Conservation (phyloP, 2,113 vertebrate species). For the Toxotes chatareus region DNA sequence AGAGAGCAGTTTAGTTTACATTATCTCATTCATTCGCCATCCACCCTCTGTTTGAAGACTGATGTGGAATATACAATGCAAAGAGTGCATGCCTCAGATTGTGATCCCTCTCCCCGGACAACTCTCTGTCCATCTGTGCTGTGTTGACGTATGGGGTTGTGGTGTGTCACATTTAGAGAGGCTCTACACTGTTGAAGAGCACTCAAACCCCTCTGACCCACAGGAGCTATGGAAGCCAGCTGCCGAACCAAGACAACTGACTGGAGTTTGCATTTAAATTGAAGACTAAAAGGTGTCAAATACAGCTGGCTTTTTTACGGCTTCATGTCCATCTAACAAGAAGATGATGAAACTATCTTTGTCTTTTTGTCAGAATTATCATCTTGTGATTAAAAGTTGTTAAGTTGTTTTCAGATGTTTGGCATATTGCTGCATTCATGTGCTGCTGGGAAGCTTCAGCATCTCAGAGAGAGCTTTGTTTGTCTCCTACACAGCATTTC, state of each 20-base stretch:
- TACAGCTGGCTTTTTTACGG: neutral
- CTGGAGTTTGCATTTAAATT: conserved; percentile 13
- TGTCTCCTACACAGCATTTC: neutral
- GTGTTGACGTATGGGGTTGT: conserved; percentile 60
- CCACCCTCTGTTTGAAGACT: conserved; percentile 50
- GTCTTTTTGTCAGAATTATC: neutral
- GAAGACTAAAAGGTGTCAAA: conserved; percentile 9
- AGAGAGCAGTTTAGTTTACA: conserved; percentile 59
- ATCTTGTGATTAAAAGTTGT: neutral
- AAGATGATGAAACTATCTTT: neutral
- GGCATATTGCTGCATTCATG: neutral
- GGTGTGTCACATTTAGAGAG: conserved; percentile 30
- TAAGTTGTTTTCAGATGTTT: neutral
- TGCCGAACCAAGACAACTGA: conserved; percentile 16
- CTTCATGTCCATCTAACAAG: neutral
- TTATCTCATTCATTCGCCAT: conserved; percentile 64
- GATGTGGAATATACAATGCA: conserved; percentile 33
- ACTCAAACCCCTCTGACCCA: conserved; percentile 13
- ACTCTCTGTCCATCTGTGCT: conserved; percentile 61
- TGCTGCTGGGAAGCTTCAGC: neutral
- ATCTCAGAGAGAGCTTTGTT: neutral
- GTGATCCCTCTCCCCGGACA: conserved; percentile 40
- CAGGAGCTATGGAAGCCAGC: conserved; percentile 34
- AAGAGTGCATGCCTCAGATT: conserved; percentile 46
- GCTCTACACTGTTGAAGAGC: conserved; percentile 13